These are phyloP conservation scores for Desoria tigrina DNA, from an alignment of 2,888 invertebrate genomes.

Conservation along the genomic window DNA sequence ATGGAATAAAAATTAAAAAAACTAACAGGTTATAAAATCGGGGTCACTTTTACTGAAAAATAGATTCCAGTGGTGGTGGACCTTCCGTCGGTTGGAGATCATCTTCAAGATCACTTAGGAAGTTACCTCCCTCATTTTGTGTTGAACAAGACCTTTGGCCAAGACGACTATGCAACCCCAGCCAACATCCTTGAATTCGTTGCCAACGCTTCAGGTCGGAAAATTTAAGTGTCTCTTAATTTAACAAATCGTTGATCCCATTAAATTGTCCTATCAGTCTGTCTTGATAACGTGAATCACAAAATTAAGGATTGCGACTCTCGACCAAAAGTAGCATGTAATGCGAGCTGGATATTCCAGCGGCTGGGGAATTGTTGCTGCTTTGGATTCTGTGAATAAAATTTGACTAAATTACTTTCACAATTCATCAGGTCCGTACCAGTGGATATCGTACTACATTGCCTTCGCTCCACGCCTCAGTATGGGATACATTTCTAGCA, in stretches of 20 bases:
- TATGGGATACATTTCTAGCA: conserved; percentile 27
- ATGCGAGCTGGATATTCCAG: too few species aligned
- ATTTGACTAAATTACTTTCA: not conserved
- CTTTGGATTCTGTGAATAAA: too few species aligned
- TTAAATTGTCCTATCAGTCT: too few species aligned
- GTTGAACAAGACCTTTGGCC: conserved; percentile 33
- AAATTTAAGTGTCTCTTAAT: too few species aligned
- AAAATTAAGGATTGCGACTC: too few species aligned
- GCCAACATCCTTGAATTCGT: conserved; percentile 28
- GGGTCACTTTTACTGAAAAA: too few species aligned
- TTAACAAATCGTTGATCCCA: too few species aligned
- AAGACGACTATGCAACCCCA: not conserved
- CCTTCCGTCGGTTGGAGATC: conserved; percentile 30
- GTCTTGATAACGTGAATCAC: too few species aligned
- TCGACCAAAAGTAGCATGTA: too few species aligned
- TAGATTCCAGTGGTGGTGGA: conserved; percentile 25
- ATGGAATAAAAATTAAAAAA: not conserved
- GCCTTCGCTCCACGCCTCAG: conserved; percentile 11
- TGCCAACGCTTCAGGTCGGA: conserved; percentile 31
- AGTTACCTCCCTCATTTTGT: conserved; percentile 5
- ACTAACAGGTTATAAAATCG: not conserved
- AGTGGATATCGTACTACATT: not conserved
- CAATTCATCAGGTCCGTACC: not conserved
- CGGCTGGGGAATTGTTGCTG: too few species aligned
- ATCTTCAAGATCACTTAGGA: conserved; percentile 34